A percentile compares a stretch with the other conserved stretches of the same genome.
phyloP scores from a whole-genome alignment of 2,113 vertebrate species.

The Addax nasomaculatus region DNA sequence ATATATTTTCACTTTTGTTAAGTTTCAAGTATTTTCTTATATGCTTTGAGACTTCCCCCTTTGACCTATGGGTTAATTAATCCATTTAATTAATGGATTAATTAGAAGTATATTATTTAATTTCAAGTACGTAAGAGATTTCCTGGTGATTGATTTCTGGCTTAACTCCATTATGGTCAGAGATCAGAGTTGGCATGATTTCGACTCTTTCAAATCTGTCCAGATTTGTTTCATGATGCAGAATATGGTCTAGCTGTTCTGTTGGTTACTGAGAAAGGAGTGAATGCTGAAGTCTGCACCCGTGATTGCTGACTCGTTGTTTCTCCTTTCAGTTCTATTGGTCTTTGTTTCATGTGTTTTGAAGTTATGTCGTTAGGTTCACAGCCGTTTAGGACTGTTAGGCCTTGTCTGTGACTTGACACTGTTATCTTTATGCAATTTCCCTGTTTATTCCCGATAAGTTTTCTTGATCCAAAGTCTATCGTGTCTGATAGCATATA shows the following conservation, averaged over 20 bases:
- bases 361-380: background rate
- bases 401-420: background rate
- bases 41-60: background rate
- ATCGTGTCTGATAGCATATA: background rate
- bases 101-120: background rate
- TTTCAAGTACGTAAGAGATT: background rate
- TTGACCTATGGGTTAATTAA: background rate
- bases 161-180: background rate
- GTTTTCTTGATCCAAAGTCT: background rate
- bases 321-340: background rate
- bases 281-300: background rate
- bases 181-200: background rate
- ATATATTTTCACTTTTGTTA: background rate
- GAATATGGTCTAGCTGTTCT: background rate
- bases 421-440: background rate
- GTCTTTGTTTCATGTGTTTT: background rate
- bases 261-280: background rate
- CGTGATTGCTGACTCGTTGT: background rate
- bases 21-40: background rate
- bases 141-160: background rate
- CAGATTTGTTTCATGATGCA: background rate
- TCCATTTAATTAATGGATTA: background rate
- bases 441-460: background rate
- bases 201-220: background rate
- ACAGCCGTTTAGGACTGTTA: background rate